A percentile compares a stretch with the other conserved stretches of the same genome.
Conservation (phyloP, 2,113 vertebrate species). For the Paradoxurus hermaphroditus region DNA sequence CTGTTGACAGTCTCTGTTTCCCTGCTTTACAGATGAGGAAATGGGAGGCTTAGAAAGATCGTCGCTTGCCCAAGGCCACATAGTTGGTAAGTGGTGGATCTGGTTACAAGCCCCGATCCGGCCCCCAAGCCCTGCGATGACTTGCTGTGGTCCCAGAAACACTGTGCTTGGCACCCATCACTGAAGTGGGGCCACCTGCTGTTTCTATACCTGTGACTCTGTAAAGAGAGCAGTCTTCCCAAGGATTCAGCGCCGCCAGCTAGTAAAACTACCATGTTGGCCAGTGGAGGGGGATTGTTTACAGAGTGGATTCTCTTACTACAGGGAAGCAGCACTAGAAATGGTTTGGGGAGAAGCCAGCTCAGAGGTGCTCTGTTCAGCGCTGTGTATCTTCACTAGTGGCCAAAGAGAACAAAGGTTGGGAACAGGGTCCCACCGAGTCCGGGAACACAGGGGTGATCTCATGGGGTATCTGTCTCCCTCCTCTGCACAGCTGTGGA, state of each 20-base stretch:
- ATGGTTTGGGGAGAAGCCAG: neutral
- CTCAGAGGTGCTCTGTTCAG: neutral
- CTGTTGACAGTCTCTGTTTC: neutral
- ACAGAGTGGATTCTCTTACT: neutral
- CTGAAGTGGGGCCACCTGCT: neutral
- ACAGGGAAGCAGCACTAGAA: neutral
- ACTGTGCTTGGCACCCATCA: neutral
- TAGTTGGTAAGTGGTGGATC: neutral
- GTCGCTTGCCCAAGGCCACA: neutral
- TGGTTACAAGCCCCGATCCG: neutral
- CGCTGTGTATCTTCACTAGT: neutral
- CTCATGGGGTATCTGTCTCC: neutral
- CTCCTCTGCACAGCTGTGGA: neutral
- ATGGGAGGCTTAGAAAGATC: neutral
- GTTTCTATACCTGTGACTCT: neutral
- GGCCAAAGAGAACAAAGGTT: neutral
- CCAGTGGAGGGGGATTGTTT: neutral
- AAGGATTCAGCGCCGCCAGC: neutral
- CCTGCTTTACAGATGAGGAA: neutral
- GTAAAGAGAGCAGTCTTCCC: neutral
- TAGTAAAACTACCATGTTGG: neutral
- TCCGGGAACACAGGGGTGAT: neutral
- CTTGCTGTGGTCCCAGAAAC: neutral
- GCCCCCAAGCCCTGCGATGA: neutral
- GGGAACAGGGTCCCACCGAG: accelerated